Percentiles rank a stretch among this genome's conserved stretches.
These are phyloP conservation scores for Porphyrio hochstetteri DNA, from an alignment of 2,113 vertebrate genomes.

Conservation along the genomic window DNA sequence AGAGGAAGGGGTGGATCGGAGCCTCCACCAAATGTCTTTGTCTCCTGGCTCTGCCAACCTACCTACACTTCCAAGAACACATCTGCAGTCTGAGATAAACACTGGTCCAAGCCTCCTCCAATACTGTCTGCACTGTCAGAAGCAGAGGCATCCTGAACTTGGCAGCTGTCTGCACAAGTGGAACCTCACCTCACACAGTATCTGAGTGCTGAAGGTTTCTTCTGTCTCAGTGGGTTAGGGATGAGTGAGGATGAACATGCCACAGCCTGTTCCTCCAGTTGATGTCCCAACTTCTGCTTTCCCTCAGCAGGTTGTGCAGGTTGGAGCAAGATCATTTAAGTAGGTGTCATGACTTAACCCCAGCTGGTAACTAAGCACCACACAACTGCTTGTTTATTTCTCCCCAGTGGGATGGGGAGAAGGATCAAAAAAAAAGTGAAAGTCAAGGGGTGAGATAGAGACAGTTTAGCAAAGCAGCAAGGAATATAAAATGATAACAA, in stretches of 20 bases:
- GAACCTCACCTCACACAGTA: background rate
- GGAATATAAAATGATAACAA: no score
- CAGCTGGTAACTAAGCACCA: no score
- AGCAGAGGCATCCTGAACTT: background rate
- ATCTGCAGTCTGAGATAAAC: background rate
- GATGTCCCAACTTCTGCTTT: background rate
- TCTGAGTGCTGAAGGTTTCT: background rate
- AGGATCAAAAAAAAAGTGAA: no score
- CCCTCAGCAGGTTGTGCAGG: background rate
- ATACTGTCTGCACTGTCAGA: accelerated
- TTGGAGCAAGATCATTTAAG: background rate
- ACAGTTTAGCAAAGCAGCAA: no score
- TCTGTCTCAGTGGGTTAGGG: background rate
- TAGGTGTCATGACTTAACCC: no score
- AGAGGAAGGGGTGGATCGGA: background rate
- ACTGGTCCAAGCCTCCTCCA: background rate
- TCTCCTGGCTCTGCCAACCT: background rate
- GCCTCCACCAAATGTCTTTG: background rate
- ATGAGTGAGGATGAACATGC: background rate
- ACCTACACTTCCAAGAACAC: background rate
- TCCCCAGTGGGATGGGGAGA: no score
- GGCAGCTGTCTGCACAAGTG: background rate
- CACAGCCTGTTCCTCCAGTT: background rate
- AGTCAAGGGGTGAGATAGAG: no score
- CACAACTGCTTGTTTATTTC: no score